Evolutionary conservation across 2,888 invertebrate genomes (phyloP).

Genomic region (Endotricha flammealis): DNA sequence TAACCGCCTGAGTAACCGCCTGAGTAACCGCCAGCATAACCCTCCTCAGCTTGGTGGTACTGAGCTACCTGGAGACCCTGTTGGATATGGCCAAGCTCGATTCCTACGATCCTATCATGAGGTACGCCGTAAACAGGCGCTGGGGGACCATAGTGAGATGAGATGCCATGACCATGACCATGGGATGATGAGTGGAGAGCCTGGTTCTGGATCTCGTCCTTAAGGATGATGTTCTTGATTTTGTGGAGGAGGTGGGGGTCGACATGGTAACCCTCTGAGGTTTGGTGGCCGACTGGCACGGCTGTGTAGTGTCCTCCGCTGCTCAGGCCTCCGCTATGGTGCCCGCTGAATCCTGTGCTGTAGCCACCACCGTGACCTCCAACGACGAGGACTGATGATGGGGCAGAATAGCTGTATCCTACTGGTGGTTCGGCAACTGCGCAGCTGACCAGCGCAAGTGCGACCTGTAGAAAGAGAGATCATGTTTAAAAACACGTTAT

Average conservation of each 20-base stretch:
- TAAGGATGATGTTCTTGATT: conserved; percentile 89
- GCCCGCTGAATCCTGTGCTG: conserved; percentile 82
- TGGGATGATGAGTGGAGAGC: conserved; percentile 66
- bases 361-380: conserved; percentile 57
- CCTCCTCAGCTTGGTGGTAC: conserved; percentile 85
- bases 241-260: conserved; percentile 89
- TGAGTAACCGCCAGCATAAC: conserved; percentile 53
- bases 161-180: conserved; percentile 73
- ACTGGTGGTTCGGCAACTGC: conserved; percentile 87
- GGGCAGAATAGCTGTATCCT: conserved; percentile 79
- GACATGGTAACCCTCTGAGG: conserved; percentile 88
- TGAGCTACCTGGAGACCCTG: conserved; percentile 93
- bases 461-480: conserved; percentile 51
- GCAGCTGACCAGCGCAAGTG: conserved; percentile 87
- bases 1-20: conserved; percentile 47
- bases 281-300: conserved; percentile 87
- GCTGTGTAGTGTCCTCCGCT: conserved; percentile 86
- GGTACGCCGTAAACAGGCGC: conserved; percentile 84
- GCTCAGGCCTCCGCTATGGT: conserved; percentile 69
- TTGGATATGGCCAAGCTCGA: conserved; percentile 90
- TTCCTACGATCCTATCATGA: conserved; percentile 84
- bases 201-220: conserved; percentile 83
- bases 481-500: conserved; percentile 15
- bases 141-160: conserved; percentile 84
- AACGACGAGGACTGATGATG: conserved; percentile 78